Evolutionary conservation across 2,113 vertebrate genomes (phyloP).

Genomic region (Grus americana): DNA sequence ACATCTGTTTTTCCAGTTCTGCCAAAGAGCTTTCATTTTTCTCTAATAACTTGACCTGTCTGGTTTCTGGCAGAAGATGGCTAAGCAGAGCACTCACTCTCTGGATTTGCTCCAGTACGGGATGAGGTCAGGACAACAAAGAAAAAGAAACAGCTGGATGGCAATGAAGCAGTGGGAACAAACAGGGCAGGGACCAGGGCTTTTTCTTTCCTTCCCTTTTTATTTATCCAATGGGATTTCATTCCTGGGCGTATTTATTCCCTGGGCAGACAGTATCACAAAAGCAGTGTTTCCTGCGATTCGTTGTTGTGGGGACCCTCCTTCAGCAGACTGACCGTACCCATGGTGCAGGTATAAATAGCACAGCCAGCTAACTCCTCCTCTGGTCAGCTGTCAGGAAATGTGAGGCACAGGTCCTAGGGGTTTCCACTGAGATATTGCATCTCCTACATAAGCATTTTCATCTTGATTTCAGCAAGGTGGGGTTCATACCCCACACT

Average conservation of each 20-base stretch:
- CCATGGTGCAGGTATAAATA: background rate
- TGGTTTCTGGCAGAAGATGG: conserved; percentile 59
- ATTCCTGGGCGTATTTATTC: background rate
- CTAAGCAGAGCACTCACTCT: conserved; percentile 26
- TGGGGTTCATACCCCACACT: background rate
- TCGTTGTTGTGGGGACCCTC: background rate
- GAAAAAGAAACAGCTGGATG: conserved; percentile 52
- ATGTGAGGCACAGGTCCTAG: background rate
- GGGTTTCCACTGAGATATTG: background rate
- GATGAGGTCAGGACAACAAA: conserved; percentile 60
- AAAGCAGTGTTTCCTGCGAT: background rate
- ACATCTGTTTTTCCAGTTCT: conserved; percentile 71
- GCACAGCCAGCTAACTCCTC: background rate
- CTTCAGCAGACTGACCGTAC: background rate
- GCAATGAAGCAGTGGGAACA: conserved; percentile 22
- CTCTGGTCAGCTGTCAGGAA: background rate
- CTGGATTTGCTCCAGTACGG: conserved; percentile 42
- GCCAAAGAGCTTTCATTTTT: conserved; percentile 66
- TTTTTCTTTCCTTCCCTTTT: conserved; percentile 39
- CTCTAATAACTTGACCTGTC: conserved; percentile 71
- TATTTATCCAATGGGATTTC: background rate
- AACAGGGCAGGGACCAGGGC: background rate
- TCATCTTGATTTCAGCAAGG: background rate
- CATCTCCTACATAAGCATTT: background rate
- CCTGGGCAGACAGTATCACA: background rate